phyloP scores from a whole-genome alignment of 1,140 invertebrate species.

The Nomia melanderi region DNA sequence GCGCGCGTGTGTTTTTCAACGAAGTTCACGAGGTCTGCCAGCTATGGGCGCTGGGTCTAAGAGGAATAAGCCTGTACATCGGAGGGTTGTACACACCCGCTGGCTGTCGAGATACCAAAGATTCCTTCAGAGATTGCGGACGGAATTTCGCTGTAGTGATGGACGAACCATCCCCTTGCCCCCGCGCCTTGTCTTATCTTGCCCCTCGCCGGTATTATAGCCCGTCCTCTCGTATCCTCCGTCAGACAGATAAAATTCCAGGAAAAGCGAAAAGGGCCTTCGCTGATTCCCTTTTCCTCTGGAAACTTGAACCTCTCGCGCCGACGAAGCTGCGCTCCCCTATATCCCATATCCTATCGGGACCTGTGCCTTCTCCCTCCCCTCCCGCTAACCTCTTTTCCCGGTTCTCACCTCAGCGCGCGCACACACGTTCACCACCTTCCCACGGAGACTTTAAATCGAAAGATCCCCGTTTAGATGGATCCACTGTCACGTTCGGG shows the following conservation, averaged over 20 bases:
- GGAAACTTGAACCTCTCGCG: conserved; percentile 53
- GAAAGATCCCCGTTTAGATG: conserved; percentile 66
- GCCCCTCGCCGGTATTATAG: conserved; percentile 58
- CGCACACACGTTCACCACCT: not conserved
- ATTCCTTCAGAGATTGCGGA: conserved; percentile 78
- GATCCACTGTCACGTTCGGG: conserved; percentile 39
- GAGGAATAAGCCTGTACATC: conserved; percentile 54
- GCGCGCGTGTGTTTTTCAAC: conserved; percentile 52
- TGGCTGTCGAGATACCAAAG: conserved; percentile 75
- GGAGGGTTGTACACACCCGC: conserved; percentile 48
- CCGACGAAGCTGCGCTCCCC: conserved; percentile 40
- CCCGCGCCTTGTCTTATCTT: conserved; percentile 68
- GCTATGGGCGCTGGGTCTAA: conserved; percentile 22
- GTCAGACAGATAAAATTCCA: conserved; percentile 75
- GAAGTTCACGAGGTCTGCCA: conserved; percentile 51
- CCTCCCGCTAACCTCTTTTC: too few species aligned
- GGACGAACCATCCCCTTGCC: conserved; percentile 68
- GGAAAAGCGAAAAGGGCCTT: conserved; percentile 70
- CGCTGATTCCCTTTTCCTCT: conserved; percentile 62
- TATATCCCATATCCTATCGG: conserved; percentile 52
- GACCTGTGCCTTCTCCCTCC: not conserved
- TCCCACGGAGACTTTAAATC: conserved; percentile 59
- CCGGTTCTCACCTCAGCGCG: not conserved
- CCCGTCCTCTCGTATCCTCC: conserved; percentile 60
- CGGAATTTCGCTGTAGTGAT: conserved; percentile 76